phyloP scores from a whole-genome alignment of 1,140 invertebrate genomes.

The Heliothis virescens region DNA sequence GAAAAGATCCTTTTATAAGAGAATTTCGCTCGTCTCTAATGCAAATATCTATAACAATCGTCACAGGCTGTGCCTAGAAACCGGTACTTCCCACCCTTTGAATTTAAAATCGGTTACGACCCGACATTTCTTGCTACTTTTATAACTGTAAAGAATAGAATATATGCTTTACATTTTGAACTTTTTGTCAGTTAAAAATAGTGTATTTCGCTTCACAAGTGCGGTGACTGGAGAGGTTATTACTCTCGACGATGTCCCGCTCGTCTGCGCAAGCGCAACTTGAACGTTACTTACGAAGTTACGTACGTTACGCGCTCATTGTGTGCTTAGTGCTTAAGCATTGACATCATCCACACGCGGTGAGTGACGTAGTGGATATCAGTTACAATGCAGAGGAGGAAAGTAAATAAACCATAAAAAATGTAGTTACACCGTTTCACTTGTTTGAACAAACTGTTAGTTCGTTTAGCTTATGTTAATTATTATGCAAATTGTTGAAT shows the following conservation, averaged over 20 bases:
- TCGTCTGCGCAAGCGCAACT: conserved; percentile 46
- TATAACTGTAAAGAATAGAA: conserved; percentile 4
- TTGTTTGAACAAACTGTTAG: neutral
- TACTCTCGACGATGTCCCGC: conserved; percentile 59
- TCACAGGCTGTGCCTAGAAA: neutral
- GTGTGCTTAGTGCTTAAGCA: conserved; percentile 46
- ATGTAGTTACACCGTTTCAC: neutral
- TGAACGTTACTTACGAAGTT: conserved; percentile 41
- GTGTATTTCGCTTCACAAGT: conserved; percentile 19
- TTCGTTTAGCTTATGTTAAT: neutral
- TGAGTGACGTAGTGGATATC: conserved; percentile 3
- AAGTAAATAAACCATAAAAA: neutral
- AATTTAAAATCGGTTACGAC: neutral
- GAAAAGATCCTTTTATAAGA: neutral
- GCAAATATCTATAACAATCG: neutral
- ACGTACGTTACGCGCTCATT: conserved; percentile 59
- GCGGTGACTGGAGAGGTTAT: conserved; percentile 58
- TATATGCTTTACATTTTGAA: conserved; percentile 7
- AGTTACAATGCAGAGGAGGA: neutral
- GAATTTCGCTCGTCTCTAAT: neutral
- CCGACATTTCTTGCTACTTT: neutral
- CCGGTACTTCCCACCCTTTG: neutral
- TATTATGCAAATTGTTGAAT: neutral
- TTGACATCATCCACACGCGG: conserved; percentile 35
- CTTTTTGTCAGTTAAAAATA: conserved; percentile 16